Evolutionary conservation across 2,888 invertebrate species (phyloP).

Genomic region (Synergus itoensis): DNA sequence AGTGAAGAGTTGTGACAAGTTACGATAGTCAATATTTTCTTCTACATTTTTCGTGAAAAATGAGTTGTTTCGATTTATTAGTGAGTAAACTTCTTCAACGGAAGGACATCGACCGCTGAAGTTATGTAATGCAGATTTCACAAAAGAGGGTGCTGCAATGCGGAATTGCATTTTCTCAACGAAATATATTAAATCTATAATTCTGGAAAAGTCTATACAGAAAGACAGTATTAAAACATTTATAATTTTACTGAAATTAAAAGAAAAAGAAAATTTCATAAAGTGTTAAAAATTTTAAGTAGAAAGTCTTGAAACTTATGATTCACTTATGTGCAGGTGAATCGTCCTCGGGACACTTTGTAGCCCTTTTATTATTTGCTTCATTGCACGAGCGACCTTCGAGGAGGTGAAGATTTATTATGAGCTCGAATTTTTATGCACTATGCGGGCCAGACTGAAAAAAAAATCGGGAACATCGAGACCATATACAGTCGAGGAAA

Average conservation of each 20-base stretch:
- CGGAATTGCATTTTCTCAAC: conserved; percentile 20
- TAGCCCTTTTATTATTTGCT: conserved; percentile 15
- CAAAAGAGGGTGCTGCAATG: conserved; percentile 9
- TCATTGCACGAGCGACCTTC: background rate
- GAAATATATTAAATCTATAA: background rate
- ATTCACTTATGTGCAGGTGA: background rate
- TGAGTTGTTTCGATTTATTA: background rate
- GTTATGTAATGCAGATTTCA: conserved; percentile 26
- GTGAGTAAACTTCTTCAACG: background rate
- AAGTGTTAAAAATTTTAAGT: background rate
- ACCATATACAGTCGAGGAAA: background rate
- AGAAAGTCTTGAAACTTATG: background rate
- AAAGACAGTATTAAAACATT: background rate
- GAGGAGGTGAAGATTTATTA: conserved; percentile 13
- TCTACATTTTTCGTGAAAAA: background rate
- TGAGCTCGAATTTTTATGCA: conserved; percentile 11
- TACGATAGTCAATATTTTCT: background rate
- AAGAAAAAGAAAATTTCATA: no score
- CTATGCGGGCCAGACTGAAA: conserved; percentile 1
- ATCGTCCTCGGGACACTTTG: conserved; percentile 9
- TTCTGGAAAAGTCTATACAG: background rate
- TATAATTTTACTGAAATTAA: background rate
- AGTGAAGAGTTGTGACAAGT: background rate
- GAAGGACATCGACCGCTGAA: conserved; percentile 2
- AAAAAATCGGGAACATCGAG: background rate